Evolutionary conservation across 2,113 vertebrate species (phyloP), one percentile per base, ranked within the genome.

Genomic region (Semnopithecus entellus): DNA sequence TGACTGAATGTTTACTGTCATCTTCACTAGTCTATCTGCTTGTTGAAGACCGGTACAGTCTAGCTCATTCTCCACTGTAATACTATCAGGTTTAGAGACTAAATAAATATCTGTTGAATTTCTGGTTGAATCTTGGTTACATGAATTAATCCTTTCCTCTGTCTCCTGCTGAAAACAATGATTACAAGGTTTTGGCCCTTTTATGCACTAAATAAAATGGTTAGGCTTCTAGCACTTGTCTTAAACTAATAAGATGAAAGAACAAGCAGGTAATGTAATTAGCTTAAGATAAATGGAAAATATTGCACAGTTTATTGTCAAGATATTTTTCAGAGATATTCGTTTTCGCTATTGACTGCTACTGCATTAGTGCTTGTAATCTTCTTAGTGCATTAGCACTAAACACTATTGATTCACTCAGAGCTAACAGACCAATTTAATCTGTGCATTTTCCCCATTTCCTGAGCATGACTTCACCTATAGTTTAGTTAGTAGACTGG

Each of bases 331-430:
- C 96, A 97, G 95, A 98, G 97, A 98, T 98, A 98, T 98, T 98
- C 97, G 95, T 98, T 98, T 98, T 98, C 98, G 98, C 98, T 98
- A 99, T 98, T 98, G 98, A 98, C 98, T 98, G 98, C 86, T 76
- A 95, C 96, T 97, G 95, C 97, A 98, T 98, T 98, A 98, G 98
- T 98, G 98, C 96, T 98, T 97, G 97, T 98, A 99, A 99, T 99
- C 95, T 98, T 97, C 96, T 99, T 99, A 99, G 99, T 98, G 98
- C 98, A 98, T 99, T 99, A 98, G 98, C 97, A 97, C 97, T 98
- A 98, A 99, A 98, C 96, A 97, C 97, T 99, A 99, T 99, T 99
- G 98, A 99, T 99, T 98, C 94, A 83, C 97, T 55, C 75, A 98
- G 97, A 98, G 97, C 97, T 98, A 98, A 98, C 95, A 94, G 95